These are phyloP conservation scores for Nipponacmea schrenckii DNA, from an alignment of 2,888 invertebrate genomes.

Conservation along the genomic window DNA sequence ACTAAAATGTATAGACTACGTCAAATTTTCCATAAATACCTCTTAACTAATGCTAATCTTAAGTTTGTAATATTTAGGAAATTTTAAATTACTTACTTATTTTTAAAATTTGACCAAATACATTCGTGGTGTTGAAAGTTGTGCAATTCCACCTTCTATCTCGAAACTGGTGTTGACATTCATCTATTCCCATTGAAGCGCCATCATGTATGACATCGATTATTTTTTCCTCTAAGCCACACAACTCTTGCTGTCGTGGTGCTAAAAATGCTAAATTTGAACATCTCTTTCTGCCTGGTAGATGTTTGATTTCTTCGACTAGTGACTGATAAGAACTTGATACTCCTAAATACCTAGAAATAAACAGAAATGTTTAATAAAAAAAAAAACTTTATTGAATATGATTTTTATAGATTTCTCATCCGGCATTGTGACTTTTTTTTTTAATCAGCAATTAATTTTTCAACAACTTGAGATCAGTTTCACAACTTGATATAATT, in stretches of 20 bases:
- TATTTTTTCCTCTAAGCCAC: slow-evolving; percentile 78
- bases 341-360: slow-evolving; percentile 70
- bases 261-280: slow-evolving; percentile 78
- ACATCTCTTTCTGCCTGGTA: slow-evolving; percentile 69
- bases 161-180: slow-evolving; percentile 89
- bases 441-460: no score
- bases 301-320: slow-evolving; percentile 54
- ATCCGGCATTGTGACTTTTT: no score
- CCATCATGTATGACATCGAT: slow-evolving; percentile 76
- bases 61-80: no score
- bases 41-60: no score
- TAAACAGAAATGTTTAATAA: no score
- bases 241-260: slow-evolving; percentile 78
- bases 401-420: no score
- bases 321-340: slow-evolving; percentile 67
- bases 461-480: no score
- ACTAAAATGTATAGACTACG: no score
- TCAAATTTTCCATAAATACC: no score
- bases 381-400: no score
- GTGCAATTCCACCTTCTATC: slow-evolving; percentile 92
- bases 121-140: slow-evolving; percentile 80
- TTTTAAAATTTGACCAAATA: slow-evolving; percentile 85
- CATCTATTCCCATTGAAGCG: slow-evolving; percentile 84
- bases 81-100: slow-evolving; percentile 82
- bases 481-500: no score